Evolutionary conservation across 2,113 vertebrate species (phyloP), one percentile per base, ranked within the genome.

Genomic region (Heloderma charlesbogerti): DNA sequence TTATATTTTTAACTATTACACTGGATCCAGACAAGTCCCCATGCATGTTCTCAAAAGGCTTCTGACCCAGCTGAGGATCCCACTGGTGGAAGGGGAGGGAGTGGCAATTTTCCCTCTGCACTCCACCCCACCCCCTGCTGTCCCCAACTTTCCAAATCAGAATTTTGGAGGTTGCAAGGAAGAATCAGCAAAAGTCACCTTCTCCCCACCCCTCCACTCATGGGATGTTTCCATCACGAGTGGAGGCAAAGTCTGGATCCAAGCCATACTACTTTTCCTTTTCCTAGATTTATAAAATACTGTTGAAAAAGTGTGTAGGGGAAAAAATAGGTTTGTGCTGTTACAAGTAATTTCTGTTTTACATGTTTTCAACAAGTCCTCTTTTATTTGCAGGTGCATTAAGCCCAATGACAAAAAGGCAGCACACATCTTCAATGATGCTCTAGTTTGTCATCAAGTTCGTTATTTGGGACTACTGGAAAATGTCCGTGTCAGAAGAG

Each of bases 361-460:
- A 40, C 16, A 45, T 9, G 10, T 45, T 57, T 16, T 45, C 10
- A 74, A 6, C 1, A 12, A 51, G 34, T 22, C 79, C 79, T 31
- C 85, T 84, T 93, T 31, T 18, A 77, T 77, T 92, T 92, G 31
- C 91, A 99, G 99, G 88, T 99, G 99, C 95, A 98, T 99, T 97
- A 99, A 99, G 86, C 99, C 99, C 15, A 99, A 99, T 91, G 99
- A 99, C 93, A 99, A 99, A 95, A 99, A 99, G 94, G 98, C 99
- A 16, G 96, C 99, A 0, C 97, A 98, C 90, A 94, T 99, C 96
- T 99, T 99, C 97, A 99, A 94, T 0, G 98, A 99, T 0, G 98
- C 98, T 1, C 97, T 99, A 72, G 99, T 99, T 15, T 94, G 98
- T 91, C 99, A 99, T 91, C 99, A 99, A 94, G 97, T 98, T 95